Evolutionary conservation across 1,140 invertebrate genomes (phyloP).

Genomic region (Helicoverpa zea): DNA sequence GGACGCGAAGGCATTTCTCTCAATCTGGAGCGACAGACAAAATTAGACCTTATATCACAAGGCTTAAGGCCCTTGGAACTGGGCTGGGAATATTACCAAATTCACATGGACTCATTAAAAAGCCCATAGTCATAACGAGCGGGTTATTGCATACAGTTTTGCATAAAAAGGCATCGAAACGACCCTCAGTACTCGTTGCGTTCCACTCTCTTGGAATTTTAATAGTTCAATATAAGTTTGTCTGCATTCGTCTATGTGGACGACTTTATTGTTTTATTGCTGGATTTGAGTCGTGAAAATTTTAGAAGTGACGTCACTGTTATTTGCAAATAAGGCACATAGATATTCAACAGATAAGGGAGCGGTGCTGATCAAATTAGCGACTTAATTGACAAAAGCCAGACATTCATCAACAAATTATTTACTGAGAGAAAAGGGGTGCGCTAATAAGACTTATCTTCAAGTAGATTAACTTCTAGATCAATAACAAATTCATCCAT

Average conservation of each 20-base stretch:
- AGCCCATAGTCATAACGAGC: constrained; percentile 59
- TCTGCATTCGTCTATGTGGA: constrained; percentile 43
- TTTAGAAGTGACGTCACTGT: constrained; percentile 15
- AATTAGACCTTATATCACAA: constrained; percentile 6
- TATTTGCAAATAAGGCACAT: background rate
- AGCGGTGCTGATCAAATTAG: background rate
- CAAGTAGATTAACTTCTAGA: background rate
- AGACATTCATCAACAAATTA: background rate
- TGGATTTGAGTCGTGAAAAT: background rate
- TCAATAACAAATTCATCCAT: background rate
- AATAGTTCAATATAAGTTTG: constrained; percentile 65
- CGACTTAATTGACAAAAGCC: background rate
- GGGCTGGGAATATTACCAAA: constrained; percentile 45
- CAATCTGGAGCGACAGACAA: background rate
- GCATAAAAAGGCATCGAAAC: constrained; percentile 68
- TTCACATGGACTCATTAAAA: constrained; percentile 66
- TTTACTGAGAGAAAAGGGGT: background rate
- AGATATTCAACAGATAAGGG: constrained; percentile 13
- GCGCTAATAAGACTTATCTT: constrained; percentile 8
- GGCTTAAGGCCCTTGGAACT: background rate
- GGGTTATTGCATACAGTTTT: constrained; percentile 72
- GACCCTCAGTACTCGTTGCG: constrained; percentile 29
- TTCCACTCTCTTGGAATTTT: constrained; percentile 62
- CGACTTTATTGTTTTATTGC: constrained; percentile 51
- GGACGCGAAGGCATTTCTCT: constrained; percentile 32